Base-by-base conservation (phyloP, 2,888 invertebrate genomes). In the Peribatodes rhomboidaria region DNA sequence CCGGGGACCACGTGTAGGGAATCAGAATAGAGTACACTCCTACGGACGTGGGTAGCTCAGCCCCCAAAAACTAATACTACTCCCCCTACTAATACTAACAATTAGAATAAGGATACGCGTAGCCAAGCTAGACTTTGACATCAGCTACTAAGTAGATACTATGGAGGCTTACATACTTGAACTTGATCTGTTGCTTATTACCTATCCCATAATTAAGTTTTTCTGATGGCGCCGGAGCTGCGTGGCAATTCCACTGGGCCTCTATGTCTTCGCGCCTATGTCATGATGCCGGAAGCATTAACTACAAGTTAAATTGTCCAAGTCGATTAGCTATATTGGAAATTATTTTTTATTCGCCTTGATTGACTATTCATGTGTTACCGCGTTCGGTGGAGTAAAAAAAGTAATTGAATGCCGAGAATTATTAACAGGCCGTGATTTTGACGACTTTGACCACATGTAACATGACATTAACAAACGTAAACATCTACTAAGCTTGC, bases 101-200 rank as follows among this genome's bases (percentile, higher is more conserved):
- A n/a, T n/a, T n/a, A n/a, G n/a, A n/a, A n/a, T n/a, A n/a, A n/a
- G n/a, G n/a, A n/a, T n/a, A n/a, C n/a, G n/a, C n/a, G n/a, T 39
- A 11, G 27, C 27, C 27, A 52, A 52, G n/a, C 27, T 31, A 47
- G 46, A 27, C 20, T 41, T 39, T 16, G 10, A 13, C 13, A 52
- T 9, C 20, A 58, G 53, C 41, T 52, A 33, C 14, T 54, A 49
- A 2, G 9, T 14, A 39, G 27, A 27, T 27, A 11, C 80, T 77
- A 69, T 67, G 74, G 73, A 72, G 73, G 74, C 53, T 64, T 58
- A 74, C 77, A 80, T 83, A 82, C 84, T 79, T 77, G 75, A 72
- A 72, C 73, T 73, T 82, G 79, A 85, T 89, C 87, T 86, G 84
- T 88, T 82, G n/a, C n/a, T n/a, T n/a, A n/a, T n/a, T 85, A 83